These are phyloP conservation scores for Coleophora deauratella DNA, from an alignment of 2,888 invertebrate genomes.

Conservation along the genomic window DNA sequence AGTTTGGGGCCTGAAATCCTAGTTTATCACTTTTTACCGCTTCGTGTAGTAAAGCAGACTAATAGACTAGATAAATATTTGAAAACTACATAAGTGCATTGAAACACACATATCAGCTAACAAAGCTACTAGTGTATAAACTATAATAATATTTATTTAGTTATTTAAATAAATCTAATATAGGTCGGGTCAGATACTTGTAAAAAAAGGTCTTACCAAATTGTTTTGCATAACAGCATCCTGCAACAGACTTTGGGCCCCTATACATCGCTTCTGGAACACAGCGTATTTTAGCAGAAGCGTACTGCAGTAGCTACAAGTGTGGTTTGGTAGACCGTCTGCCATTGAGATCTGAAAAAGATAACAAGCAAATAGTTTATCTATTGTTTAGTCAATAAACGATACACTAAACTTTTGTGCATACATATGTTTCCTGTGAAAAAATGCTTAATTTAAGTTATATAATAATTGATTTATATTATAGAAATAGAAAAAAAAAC, in stretches of 20 bases:
- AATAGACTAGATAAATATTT: too few relatives aligned
- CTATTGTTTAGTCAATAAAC: neutral
- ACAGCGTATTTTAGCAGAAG: constrained; percentile 26
- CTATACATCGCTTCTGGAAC: constrained; percentile 36
- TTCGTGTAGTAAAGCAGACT: too few relatives aligned
- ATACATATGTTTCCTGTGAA: neutral
- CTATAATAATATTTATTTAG: too few relatives aligned
- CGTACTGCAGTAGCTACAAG: constrained; percentile 35
- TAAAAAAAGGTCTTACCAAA: constrained; percentile 11
- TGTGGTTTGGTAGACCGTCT: constrained; percentile 28
- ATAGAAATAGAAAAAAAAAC: too few relatives aligned
- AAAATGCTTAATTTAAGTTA: too few relatives aligned
- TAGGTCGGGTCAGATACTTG: neutral
- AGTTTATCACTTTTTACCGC: too few relatives aligned
- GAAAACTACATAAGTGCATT: too few relatives aligned
- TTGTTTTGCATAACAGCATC: constrained; percentile 16
- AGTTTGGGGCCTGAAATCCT: too few relatives aligned
- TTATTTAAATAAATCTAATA: neutral
- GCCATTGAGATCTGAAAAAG: constrained; percentile 21
- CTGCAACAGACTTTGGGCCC: constrained; percentile 26
- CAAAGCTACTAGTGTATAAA: too few relatives aligned
- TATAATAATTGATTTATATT: neutral
- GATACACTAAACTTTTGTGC: neutral
- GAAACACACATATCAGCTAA: too few relatives aligned
- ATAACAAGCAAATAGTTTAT: neutral